Evolutionary conservation across 2,113 vertebrate genomes (phyloP).

Genomic region (Murina feae): DNA sequence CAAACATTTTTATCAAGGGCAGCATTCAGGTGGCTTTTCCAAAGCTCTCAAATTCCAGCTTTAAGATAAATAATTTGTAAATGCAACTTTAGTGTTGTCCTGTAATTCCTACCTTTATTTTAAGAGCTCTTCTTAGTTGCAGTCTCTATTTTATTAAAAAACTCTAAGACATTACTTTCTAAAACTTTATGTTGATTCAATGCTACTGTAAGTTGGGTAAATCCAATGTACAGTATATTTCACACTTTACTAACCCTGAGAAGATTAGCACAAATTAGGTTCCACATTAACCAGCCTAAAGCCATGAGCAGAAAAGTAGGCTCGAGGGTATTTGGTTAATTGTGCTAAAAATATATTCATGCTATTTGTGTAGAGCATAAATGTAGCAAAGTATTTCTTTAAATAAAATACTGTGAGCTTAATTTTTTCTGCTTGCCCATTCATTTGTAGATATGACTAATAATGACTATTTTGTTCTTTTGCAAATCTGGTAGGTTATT

Average conservation of each 20-base stretch:
- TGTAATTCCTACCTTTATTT: neutral
- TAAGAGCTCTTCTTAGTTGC: neutral
- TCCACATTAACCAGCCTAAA: conserved; percentile 65
- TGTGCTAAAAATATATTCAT: conserved; percentile 73
- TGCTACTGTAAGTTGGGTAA: conserved; percentile 31
- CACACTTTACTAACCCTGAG: conserved; percentile 67
- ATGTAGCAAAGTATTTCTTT: conserved; percentile 38
- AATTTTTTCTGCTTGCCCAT: conserved; percentile 31
- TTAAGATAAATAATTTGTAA: neutral
- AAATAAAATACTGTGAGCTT: conserved; percentile 38
- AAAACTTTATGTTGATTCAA: conserved; percentile 10
- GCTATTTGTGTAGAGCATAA: conserved; percentile 46
- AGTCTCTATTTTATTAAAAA: neutral
- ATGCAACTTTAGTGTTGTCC: neutral
- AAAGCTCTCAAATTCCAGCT: neutral
- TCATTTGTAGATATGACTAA: conserved; percentile 23
- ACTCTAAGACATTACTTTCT: neutral
- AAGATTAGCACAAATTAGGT: conserved; percentile 74
- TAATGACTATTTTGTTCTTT: conserved; percentile 29
- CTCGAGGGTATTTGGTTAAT: conserved; percentile 67
- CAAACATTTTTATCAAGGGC: neutral
- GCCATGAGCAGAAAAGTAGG: conserved; percentile 57
- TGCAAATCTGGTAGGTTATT: neutral
- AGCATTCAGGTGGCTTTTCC: neutral
- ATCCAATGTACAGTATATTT: conserved; percentile 59